Conservation (phyloP, 2,888 invertebrate species). For the Drosophila colorata region DNA sequence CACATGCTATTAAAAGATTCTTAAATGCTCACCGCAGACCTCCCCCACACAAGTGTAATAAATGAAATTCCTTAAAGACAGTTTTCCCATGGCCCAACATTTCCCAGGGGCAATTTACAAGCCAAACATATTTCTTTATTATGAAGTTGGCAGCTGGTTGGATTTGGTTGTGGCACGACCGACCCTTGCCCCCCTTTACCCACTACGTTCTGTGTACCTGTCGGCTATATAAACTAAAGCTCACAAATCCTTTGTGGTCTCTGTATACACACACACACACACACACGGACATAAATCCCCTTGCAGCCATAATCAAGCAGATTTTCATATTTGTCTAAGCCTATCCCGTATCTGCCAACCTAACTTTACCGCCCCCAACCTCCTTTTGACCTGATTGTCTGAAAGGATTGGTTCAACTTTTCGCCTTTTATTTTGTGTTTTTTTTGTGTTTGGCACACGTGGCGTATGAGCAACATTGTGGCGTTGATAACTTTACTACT, state of each 20-base stretch:
- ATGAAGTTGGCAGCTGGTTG: constrained; percentile 31
- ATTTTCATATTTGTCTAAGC: constrained; percentile 72
- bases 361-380: background rate
- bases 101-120: constrained; percentile 30
- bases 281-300: constrained; percentile 37
- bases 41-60: constrained; percentile 13
- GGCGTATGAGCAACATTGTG: constrained; percentile 59
- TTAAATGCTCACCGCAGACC: background rate
- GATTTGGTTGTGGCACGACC: constrained; percentile 1
- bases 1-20: constrained; percentile 5
- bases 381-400: background rate
- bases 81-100: background rate
- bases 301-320: constrained; percentile 62
- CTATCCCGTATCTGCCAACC: background rate
- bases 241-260: constrained; percentile 45
- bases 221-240: constrained; percentile 40
- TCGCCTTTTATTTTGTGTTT: background rate
- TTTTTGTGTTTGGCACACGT: constrained; percentile 24
- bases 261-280: constrained; percentile 4
- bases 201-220: constrained; percentile 24
- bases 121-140: constrained; percentile 63
- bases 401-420: constrained; percentile 19
- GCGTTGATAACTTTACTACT: constrained; percentile 44
- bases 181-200: background rate
- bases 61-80: constrained; percentile 10